phyloP scores from a whole-genome alignment of 2,113 vertebrate genomes.

The Empidonax traillii region DNA sequence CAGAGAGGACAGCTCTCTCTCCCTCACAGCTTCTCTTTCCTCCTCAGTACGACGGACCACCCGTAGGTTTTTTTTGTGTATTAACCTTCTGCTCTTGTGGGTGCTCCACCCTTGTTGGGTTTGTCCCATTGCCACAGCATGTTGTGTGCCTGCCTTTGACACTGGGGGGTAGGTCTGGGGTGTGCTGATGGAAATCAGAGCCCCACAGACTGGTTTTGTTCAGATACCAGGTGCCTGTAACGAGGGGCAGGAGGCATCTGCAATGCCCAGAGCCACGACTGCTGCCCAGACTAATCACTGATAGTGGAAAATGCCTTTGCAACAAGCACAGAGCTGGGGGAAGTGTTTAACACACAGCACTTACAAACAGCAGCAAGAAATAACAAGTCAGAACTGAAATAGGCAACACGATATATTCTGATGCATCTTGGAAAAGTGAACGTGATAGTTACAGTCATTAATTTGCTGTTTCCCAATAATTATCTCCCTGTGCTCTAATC shows the following conservation, averaged over 20 bases:
- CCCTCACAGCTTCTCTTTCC: constrained; percentile 90
- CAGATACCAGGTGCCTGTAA: background rate
- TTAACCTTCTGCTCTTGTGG: background rate
- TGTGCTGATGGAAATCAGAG: background rate
- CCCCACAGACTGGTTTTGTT: background rate
- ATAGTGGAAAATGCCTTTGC: background rate
- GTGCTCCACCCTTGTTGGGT: background rate
- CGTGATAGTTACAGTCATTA: background rate
- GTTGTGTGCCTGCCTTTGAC: background rate
- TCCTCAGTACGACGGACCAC: constrained; percentile 91
- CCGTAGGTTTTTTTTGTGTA: constrained; percentile 74
- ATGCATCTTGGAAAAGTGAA: background rate
- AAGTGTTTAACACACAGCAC: background rate
- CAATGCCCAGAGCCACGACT: background rate
- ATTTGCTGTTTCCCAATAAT: background rate
- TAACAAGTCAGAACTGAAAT: background rate
- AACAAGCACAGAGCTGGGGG: background rate
- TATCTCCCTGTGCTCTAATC: background rate
- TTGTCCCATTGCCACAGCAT: background rate
- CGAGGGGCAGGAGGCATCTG: background rate
- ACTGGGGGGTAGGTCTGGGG: background rate
- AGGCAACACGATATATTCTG: background rate
- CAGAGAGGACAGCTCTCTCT: constrained; percentile 91
- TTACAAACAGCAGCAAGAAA: background rate
- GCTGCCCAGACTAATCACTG: background rate